Percentiles rank a stretch among this genome's conserved stretches.
phyloP scores from a whole-genome alignment of 2,888 invertebrate species.

The Napeogenes inachia region DNA sequence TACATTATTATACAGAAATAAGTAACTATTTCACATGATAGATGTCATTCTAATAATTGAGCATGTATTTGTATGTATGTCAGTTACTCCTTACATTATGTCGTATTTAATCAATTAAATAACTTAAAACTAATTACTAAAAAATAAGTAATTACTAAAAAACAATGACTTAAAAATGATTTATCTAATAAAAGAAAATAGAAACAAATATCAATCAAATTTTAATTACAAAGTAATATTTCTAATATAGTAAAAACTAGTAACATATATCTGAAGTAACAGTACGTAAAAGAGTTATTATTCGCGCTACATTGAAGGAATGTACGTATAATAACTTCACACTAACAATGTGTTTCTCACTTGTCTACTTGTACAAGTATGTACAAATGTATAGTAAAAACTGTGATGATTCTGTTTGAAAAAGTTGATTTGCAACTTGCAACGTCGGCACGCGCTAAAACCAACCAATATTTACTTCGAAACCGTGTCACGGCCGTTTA shows the following conservation, averaged over 20 bases:
- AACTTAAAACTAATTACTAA: too few species aligned
- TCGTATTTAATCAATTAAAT: too few species aligned
- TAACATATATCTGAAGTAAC: conserved; percentile 4
- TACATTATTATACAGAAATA: too few species aligned
- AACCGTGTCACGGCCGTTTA: conserved; percentile 24
- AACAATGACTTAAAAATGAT: too few species aligned
- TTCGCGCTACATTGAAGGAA: conserved; percentile 11
- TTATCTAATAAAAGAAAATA: too few species aligned
- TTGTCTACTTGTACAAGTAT: neutral
- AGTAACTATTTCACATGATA: too few species aligned
- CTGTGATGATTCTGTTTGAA: neutral
- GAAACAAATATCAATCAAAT: too few species aligned
- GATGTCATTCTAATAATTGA: too few species aligned
- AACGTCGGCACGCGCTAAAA: conserved; percentile 4
- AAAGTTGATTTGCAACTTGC: conserved; percentile 6
- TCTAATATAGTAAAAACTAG: conserved; percentile 2
- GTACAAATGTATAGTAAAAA: neutral
- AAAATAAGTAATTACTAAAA: too few species aligned
- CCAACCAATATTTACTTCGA: conserved; percentile 11
- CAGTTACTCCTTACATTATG: too few species aligned
- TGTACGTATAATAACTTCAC: conserved; percentile 8
- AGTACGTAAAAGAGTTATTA: conserved; percentile 16
- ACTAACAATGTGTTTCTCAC: conserved; percentile 5
- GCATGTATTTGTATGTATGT: too few species aligned
- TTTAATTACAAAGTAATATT: neutral